phyloP scores from a whole-genome alignment of 2,113 vertebrate genomes.

The Madoqua kirkii region DNA sequence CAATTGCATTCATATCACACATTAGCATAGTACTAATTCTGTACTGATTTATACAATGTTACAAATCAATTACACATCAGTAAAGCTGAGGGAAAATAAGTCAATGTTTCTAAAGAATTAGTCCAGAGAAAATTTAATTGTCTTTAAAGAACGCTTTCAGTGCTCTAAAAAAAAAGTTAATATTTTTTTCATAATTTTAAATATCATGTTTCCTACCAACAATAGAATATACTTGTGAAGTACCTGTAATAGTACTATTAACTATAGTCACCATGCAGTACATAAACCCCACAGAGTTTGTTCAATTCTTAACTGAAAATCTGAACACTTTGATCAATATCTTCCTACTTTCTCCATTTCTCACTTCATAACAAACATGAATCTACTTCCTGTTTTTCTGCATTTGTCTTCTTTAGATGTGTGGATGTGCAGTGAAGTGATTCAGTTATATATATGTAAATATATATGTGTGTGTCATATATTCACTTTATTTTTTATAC shows the following conservation, averaged over 20 bases:
- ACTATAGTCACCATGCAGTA: background rate
- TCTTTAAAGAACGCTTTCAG: background rate
- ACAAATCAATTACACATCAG: background rate
- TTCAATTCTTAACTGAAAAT: background rate
- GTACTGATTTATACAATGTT: background rate
- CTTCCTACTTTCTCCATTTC: background rate
- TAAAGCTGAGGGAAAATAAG: background rate
- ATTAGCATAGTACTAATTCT: too few species aligned
- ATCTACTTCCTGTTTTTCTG: background rate
- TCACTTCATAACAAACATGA: background rate
- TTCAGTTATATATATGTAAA: background rate
- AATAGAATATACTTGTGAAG: background rate
- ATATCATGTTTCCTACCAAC: background rate
- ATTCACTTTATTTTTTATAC: background rate
- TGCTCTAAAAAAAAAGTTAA: background rate
- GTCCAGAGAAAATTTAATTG: background rate
- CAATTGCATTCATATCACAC: too few species aligned
- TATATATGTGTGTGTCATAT: background rate
- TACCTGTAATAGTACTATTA: background rate
- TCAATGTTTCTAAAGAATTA: constrained; percentile 45
- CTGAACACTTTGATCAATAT: background rate
- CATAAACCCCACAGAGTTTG: background rate
- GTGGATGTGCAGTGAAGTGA: background rate
- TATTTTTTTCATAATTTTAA: background rate
- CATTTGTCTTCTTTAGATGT: background rate